These are phyloP conservation scores for Dryas iulia DNA, from an alignment of 1,140 invertebrate genomes.

Conservation along the genomic window DNA sequence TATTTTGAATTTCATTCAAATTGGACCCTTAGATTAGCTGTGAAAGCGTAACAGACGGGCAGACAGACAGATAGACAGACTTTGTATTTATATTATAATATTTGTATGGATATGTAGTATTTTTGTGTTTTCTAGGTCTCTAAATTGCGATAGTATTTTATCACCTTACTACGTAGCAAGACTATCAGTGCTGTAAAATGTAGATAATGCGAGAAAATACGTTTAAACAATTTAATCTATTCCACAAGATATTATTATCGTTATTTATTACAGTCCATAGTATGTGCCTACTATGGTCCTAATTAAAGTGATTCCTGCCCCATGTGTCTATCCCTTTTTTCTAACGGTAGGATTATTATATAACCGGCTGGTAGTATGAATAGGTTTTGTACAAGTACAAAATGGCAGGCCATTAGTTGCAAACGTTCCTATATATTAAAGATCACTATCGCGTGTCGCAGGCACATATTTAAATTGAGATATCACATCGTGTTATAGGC, in stretches of 20 bases:
- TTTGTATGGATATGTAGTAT: too few relatives aligned
- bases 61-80: too few relatives aligned
- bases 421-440: neutral
- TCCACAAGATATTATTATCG: neutral
- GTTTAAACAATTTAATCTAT: neutral
- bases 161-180: too few relatives aligned
- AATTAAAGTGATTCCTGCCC: neutral
- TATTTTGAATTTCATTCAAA: too few relatives aligned
- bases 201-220: too few relatives aligned
- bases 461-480: neutral
- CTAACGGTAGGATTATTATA: constrained; percentile 29
- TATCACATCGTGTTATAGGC: constrained; percentile 9
- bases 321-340: constrained; percentile 5
- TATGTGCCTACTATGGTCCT: neutral
- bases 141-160: too few relatives aligned
- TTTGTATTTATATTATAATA: too few relatives aligned
- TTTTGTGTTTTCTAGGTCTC: too few relatives aligned
- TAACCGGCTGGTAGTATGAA: neutral
- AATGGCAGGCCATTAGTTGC: neutral
- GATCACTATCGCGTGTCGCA: constrained; percentile 5
- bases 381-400: neutral
- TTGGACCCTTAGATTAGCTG: too few relatives aligned
- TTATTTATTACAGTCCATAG: neutral
- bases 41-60: too few relatives aligned
- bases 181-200: too few relatives aligned